These are phyloP conservation scores for Oryzias dopingdopingensis DNA, from an alignment of 2,797 vertebrate species.

Conservation along the genomic window DNA sequence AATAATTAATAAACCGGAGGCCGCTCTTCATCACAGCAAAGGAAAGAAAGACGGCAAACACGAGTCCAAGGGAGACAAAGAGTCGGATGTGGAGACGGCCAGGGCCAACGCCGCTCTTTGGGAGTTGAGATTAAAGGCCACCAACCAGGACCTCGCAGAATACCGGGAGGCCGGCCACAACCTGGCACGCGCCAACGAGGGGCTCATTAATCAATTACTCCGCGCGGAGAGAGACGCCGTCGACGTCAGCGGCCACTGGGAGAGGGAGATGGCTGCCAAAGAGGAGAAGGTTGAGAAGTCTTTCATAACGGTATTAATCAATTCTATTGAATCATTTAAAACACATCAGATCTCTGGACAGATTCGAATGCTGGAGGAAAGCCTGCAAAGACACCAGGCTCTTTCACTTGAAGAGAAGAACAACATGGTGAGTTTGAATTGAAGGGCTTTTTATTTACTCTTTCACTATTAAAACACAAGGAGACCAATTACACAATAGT, in stretches of 20 bases:
- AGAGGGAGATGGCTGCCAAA: constrained; percentile 71
- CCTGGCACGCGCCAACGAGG: constrained; percentile 77
- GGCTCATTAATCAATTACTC: constrained; percentile 77
- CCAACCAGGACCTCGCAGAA: constrained; percentile 74
- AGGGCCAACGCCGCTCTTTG: constrained; percentile 81
- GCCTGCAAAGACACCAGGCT: constrained; percentile 67
- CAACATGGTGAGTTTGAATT: constrained; percentile 73
- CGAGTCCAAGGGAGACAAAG: constrained; percentile 72
- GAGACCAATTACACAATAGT: too few species aligned
- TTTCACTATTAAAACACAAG: too few species aligned
- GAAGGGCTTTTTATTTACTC: too few species aligned
- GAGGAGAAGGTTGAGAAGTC: constrained; percentile 73
- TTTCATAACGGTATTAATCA: background rate
- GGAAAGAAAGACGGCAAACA: constrained; percentile 73
- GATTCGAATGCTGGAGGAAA: constrained; percentile 79
- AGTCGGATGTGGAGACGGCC: constrained; percentile 79
- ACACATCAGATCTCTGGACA: constrained; percentile 38
- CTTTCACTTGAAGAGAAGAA: constrained; percentile 72
- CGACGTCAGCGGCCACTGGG: constrained; percentile 72
- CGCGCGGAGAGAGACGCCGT: constrained; percentile 77
- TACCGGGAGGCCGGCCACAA: constrained; percentile 72
- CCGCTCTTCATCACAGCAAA: constrained; percentile 60
- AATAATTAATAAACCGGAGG: too few species aligned
- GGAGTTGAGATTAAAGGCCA: constrained; percentile 81
- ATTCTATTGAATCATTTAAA: background rate